Percentiles rank a stretch among this genome's conserved stretches.
These are phyloP conservation scores for Ostrea denselamellosa DNA, from an alignment of 1,140 invertebrate species.

Conservation along the genomic window DNA sequence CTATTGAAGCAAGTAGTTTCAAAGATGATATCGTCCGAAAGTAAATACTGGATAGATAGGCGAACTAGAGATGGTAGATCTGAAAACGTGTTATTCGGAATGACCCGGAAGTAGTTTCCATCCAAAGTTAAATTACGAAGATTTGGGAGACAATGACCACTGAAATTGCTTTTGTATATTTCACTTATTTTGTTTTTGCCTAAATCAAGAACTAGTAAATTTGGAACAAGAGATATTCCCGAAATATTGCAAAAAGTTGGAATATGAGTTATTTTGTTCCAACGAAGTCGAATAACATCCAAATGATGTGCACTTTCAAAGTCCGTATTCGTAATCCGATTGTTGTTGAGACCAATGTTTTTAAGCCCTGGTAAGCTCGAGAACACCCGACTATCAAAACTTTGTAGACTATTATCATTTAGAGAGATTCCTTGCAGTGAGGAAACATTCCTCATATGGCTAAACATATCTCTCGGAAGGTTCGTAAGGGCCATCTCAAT, in stretches of 20 bases:
- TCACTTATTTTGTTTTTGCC: neutral
- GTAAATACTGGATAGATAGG: constrained; percentile 24
- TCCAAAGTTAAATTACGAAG: constrained; percentile 36
- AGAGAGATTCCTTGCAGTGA: neutral
- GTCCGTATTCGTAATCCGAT: neutral
- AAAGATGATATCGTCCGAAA: neutral
- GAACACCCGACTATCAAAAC: constrained; percentile 18
- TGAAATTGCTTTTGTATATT: neutral
- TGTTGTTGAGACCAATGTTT: constrained; percentile 9
- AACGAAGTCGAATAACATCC: constrained; percentile 5
- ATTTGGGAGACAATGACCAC: constrained; percentile 20
- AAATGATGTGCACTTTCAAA: neutral
- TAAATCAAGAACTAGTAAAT: constrained; percentile 25
- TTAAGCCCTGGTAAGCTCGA: neutral
- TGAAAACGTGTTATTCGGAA: constrained; percentile 40
- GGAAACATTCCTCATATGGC: neutral
- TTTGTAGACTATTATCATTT: neutral
- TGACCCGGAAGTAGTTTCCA: neutral
- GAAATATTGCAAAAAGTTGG: constrained; percentile 4
- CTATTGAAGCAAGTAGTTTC: constrained; percentile 34
- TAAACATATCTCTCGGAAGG: constrained; percentile 31
- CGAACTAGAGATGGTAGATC: constrained; percentile 18
- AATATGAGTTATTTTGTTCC: neutral
- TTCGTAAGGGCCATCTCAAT: constrained; percentile 10
- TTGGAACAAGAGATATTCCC: neutral